phyloP scores from a whole-genome alignment of 2,113 vertebrate genomes.

The Vireo altiloquus region DNA sequence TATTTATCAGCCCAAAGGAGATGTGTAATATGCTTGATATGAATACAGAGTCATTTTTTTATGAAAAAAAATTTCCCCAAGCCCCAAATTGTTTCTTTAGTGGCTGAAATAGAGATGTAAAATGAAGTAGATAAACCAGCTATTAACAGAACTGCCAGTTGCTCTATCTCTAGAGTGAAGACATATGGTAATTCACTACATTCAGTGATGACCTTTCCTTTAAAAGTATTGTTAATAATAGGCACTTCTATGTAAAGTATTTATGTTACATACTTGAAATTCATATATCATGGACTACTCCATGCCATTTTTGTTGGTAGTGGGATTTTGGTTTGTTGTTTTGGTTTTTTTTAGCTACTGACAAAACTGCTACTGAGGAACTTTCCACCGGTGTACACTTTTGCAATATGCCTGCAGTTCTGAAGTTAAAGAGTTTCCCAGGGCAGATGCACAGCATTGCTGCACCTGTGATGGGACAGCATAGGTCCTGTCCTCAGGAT shows the following conservation, averaged over 20 bases:
- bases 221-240: conserved; percentile 57
- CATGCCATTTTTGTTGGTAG: background rate
- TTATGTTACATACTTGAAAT: conserved; percentile 27
- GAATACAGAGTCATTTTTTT: background rate
- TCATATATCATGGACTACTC: background rate
- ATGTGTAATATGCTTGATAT: background rate
- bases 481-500: background rate
- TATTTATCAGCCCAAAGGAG: conserved; percentile 1
- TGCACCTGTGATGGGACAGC: background rate
- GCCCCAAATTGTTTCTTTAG: conserved; percentile 7
- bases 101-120: conserved; percentile 31
- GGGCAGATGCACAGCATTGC: background rate
- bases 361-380: background rate
- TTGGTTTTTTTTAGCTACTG: background rate
- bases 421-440: background rate
- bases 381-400: background rate
- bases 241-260: conserved; percentile 22
- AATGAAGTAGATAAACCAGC: conserved; percentile 39
- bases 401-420: background rate
- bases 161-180: conserved; percentile 34
- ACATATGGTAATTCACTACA: conserved; percentile 21
- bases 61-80: background rate
- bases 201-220: conserved; percentile 20
- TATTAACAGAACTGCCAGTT: conserved; percentile 57
- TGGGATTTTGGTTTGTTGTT: background rate